Conservation (phyloP, 2,113 vertebrate genomes). For the Brachypodius melanocephalos region DNA sequence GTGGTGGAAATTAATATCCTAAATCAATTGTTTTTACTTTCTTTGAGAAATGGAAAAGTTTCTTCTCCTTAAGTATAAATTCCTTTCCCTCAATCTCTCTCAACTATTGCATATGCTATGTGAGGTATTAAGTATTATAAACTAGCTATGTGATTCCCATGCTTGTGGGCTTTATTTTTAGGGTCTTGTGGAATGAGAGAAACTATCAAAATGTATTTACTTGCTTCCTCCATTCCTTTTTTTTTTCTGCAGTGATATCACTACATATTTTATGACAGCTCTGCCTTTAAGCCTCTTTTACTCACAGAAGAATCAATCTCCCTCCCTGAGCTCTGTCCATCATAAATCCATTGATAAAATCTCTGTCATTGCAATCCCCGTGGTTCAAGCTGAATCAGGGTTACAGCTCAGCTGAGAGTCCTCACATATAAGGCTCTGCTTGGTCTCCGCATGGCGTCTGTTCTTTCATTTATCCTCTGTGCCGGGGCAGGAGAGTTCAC, state of each 20-base stretch:
- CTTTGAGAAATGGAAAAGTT: background rate
- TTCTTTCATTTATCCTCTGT: background rate
- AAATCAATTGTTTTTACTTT: background rate
- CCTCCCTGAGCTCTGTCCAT: background rate
- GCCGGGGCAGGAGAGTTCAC: background rate
- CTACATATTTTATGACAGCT: background rate
- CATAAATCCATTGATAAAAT: constrained; percentile 47
- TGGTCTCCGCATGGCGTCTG: background rate
- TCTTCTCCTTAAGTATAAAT: background rate
- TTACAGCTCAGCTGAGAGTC: background rate
- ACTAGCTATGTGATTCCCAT: background rate
- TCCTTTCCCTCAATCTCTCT: background rate
- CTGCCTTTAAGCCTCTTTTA: constrained; percentile 3
- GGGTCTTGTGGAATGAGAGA: background rate
- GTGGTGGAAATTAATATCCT: background rate
- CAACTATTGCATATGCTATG: background rate
- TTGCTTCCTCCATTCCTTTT: background rate
- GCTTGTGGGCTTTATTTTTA: background rate
- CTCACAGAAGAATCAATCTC: background rate
- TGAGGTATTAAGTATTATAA: background rate
- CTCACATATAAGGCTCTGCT: background rate
- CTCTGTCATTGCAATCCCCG: background rate
- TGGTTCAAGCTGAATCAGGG: background rate
- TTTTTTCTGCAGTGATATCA: background rate
- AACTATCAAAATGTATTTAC: background rate